Evolutionary conservation across 2,113 vertebrate species (phyloP).

Genomic region (Lipotes vexillifer): DNA sequence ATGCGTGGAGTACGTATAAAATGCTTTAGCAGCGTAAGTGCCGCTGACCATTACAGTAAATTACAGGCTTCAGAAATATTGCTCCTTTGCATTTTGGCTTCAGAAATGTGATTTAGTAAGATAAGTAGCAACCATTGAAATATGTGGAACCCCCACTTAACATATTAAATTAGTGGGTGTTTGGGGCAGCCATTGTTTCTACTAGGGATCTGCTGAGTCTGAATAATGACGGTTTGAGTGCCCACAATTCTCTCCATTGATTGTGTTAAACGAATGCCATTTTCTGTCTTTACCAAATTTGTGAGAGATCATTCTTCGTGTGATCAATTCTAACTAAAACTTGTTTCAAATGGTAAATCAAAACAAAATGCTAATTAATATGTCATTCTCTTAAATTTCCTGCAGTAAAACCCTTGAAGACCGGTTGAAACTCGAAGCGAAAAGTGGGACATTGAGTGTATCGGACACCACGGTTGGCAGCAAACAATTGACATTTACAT

Average conservation of each 20-base stretch:
- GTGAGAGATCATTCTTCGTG: not conserved
- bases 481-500: constrained; percentile 95
- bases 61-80: not conserved
- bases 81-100: not conserved
- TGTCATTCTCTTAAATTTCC: constrained; percentile 40
- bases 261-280: not conserved
- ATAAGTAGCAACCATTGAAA: not conserved
- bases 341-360: not conserved
- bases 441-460: constrained; percentile 82
- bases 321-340: not conserved
- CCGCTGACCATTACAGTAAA: not conserved
- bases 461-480: constrained; percentile 92
- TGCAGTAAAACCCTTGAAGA: constrained; percentile 93
- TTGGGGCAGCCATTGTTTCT: not conserved
- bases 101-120: not conserved
- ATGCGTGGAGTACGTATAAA: not conserved
- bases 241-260: accelerated
- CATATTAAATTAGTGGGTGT: not conserved
- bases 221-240: not conserved
- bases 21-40: accelerated
- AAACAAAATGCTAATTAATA: not conserved
- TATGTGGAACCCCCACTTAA: not conserved
- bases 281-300: not conserved
- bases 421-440: constrained; percentile 91
- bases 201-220: accelerated